Evolutionary conservation across 2,797 vertebrate species (phyloP).

Genomic region (Delichon dasypus): DNA sequence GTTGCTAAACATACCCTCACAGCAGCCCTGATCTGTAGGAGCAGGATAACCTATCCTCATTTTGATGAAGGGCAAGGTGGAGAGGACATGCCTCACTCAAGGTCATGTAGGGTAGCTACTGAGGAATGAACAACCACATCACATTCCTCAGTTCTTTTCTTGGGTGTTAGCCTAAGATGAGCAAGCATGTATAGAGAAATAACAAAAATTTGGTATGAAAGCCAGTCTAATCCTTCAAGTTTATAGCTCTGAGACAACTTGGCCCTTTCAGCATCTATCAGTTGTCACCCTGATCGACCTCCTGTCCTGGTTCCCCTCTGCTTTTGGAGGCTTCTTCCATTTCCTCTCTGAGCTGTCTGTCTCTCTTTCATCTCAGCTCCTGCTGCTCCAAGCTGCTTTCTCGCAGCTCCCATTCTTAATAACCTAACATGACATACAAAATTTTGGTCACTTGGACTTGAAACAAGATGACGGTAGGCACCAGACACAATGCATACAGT

Average conservation of each 20-base stretch:
- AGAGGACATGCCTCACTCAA: not conserved
- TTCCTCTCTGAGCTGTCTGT: not conserved
- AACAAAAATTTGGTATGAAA: not conserved
- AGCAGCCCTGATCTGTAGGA: not conserved
- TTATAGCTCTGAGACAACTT: constrained; percentile 3
- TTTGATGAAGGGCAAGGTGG: not conserved
- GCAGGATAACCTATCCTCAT: not conserved
- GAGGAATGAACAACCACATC: not conserved
- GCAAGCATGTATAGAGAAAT: not conserved
- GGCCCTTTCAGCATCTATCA: not conserved
- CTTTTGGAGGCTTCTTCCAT: not conserved
- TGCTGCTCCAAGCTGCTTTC: not conserved
- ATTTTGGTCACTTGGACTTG: not conserved
- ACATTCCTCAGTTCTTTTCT: not conserved
- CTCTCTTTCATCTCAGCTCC: not conserved
- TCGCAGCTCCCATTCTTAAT: not conserved
- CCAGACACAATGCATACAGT: not conserved
- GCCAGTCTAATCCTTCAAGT: not conserved
- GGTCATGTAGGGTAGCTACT: not conserved
- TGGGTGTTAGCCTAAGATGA: not conserved
- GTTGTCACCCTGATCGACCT: not conserved
- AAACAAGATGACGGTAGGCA: not conserved
- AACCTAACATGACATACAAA: not conserved
- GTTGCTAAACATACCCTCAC: not conserved
- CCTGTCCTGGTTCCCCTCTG: not conserved